These are phyloP conservation scores for Melozone crissalis DNA, from an alignment of 2,113 vertebrate genomes.

Conservation along the genomic window DNA sequence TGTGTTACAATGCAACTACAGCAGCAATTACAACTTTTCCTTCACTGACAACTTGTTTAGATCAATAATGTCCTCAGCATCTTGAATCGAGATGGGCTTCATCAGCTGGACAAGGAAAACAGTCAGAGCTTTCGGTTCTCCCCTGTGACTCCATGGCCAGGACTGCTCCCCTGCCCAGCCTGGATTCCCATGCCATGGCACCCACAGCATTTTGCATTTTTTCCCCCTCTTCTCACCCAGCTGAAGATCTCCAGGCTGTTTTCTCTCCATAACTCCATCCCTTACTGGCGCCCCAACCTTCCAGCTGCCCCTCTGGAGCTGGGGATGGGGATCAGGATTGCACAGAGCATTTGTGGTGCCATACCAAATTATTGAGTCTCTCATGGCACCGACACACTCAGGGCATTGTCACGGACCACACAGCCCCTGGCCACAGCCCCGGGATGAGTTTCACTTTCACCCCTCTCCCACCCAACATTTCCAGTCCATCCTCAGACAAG, in stretches of 20 bases:
- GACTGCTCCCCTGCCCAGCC: too few relatives aligned
- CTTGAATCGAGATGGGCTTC: constrained; percentile 47
- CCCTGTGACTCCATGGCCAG: rapidly evolving
- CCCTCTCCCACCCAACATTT: neutral
- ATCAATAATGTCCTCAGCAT: constrained; percentile 72
- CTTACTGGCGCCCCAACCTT: rapidly evolving
- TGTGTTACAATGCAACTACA: constrained; percentile 78
- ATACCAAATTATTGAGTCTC: rapidly evolving
- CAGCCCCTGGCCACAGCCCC: neutral
- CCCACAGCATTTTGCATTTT: neutral
- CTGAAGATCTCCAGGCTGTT: neutral
- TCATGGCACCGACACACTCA: rapidly evolving
- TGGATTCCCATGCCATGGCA: rapidly evolving
- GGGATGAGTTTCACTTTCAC: neutral
- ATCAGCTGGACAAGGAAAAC: neutral
- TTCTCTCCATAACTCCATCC: neutral
- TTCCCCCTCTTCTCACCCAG: neutral
- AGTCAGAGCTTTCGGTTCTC: neutral
- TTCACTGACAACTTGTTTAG: constrained; percentile 75
- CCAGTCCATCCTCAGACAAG: rapidly evolving
- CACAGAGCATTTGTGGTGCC: rapidly evolving
- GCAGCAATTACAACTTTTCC: constrained; percentile 81
- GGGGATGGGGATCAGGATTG: neutral
- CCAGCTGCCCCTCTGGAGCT: rapidly evolving
- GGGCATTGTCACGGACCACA: neutral